Conservation (phyloP, 2,113 vertebrate species). For the Gavialis gangeticus region DNA sequence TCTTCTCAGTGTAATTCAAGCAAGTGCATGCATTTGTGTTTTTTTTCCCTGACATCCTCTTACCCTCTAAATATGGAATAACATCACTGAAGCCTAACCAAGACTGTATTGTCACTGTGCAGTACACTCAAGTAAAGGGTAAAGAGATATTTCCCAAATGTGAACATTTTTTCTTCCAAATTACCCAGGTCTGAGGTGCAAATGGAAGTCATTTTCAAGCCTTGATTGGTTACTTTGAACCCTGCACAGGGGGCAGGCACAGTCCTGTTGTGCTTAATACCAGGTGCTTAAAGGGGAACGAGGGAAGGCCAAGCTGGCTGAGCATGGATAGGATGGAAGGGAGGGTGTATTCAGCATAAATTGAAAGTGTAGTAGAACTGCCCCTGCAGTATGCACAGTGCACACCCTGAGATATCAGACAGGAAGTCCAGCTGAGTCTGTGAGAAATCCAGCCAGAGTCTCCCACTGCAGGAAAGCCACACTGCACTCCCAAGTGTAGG, state of each 20-base stretch:
- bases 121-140: neutral
- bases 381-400: neutral
- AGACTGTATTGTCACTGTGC: neutral
- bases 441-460: constrained; percentile 34
- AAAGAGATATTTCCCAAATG: neutral
- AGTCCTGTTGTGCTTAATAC: neutral
- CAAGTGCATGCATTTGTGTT: no score
- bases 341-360: neutral
- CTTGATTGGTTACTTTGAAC: neutral
- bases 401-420: neutral
- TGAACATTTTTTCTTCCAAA: neutral
- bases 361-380: neutral
- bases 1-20: neutral
- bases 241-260: neutral
- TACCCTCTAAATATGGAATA: neutral
- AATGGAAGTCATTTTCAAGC: no score
- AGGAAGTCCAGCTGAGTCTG: constrained; percentile 21
- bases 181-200: no score
- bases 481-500: neutral
- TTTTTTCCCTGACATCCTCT: no score
- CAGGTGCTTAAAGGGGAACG: neutral
- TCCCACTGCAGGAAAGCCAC: neutral
- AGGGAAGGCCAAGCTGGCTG: neutral
- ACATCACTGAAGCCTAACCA: neutral
- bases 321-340: neutral